Percentiles rank a stretch among this genome's conserved stretches.
Evolutionary conservation across 2,888 invertebrate genomes (phyloP).

Genomic region (Spodoptera exigua): DNA sequence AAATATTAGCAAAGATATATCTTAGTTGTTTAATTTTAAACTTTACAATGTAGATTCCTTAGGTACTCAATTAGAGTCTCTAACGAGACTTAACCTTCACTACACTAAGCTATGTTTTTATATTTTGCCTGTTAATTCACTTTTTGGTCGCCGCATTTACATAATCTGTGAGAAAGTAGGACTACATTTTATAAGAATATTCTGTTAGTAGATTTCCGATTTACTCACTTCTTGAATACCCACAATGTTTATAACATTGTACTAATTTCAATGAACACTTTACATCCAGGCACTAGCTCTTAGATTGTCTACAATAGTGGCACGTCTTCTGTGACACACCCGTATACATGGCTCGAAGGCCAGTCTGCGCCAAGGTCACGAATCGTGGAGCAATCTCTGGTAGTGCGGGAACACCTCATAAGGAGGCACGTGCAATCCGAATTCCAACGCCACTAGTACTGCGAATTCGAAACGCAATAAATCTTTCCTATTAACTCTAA

Average conservation of each 20-base stretch:
- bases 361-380: conserved; percentile 91
- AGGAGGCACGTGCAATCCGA: conserved; percentile 97
- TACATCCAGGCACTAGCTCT: conserved; percentile 73
- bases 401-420: conserved; percentile 98
- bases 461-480: conserved; percentile 97
- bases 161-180: no score
- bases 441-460: conserved; percentile 97
- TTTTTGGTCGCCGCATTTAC: no score
- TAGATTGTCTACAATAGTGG: conserved; percentile 79
- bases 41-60: no score
- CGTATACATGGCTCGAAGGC: conserved; percentile 69
- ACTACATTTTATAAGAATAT: no score
- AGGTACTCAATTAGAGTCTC: no score
- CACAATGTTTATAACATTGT: conserved; percentile 31
- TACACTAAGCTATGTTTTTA: no score
- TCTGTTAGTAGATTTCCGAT: neutral
- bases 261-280: conserved; percentile 27
- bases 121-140: no score
- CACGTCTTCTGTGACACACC: conserved; percentile 70
- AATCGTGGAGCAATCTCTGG: conserved; percentile 97
- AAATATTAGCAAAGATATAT: neutral
- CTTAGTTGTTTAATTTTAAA: neutral
- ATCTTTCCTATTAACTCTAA: conserved; percentile 97
- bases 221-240: conserved; percentile 30
- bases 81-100: no score